Percentiles rank a stretch among this genome's conserved stretches.
phyloP scores from a whole-genome alignment of 2,113 vertebrate genomes.

The Thalassoma bifasciatum region DNA sequence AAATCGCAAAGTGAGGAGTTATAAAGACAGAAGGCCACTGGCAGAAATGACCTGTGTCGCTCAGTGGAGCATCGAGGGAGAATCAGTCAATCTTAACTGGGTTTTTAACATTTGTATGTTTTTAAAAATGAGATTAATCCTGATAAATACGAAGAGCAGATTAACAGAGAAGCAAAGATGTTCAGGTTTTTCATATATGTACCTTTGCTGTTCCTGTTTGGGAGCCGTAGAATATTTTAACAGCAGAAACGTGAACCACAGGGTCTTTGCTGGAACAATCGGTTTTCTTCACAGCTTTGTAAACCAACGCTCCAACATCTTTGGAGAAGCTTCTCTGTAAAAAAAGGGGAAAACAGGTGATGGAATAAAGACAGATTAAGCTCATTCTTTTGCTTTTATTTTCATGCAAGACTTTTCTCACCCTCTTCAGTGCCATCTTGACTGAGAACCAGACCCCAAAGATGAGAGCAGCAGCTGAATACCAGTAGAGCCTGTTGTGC shows the following conservation, averaged over 20 bases:
- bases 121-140: too few relatives aligned
- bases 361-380: neutral
- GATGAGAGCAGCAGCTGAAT: conserved; percentile 84
- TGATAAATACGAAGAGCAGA: too few relatives aligned
- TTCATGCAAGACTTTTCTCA: conserved; percentile 51
- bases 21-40: too few relatives aligned
- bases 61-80: too few relatives aligned
- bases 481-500: conserved; percentile 90
- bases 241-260: conserved; percentile 80
- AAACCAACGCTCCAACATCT: neutral
- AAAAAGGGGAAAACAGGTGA: neutral
- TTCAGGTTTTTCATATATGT: conserved; percentile 4
- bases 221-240: conserved; percentile 93
- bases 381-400: too few relatives aligned
- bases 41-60: too few relatives aligned
- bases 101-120: too few relatives aligned
- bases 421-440: conserved; percentile 82
- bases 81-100: too few relatives aligned
- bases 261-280: conserved; percentile 45
- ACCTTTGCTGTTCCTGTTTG: conserved; percentile 97
- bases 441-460: conserved; percentile 86
- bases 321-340: conserved; percentile 53
- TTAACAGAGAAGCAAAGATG: too few relatives aligned
- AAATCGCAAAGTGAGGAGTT: too few relatives aligned
- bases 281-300: conserved; percentile 45